Conservation (phyloP, 1,140 invertebrate genomes). For the Agraylea sexmaculata region DNA sequence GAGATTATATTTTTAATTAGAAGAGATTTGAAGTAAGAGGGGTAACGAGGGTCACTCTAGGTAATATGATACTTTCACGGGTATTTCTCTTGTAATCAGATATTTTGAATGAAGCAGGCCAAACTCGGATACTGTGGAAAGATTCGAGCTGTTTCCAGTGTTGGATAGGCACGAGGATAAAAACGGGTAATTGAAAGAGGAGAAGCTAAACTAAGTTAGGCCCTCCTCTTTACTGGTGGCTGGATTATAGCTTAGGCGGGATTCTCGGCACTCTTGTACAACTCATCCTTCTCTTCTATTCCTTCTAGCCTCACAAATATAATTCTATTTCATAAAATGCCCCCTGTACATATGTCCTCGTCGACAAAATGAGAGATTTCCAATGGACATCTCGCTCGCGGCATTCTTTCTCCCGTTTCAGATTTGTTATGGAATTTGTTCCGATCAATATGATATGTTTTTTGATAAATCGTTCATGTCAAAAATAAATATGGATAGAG, state of each 20-base stretch:
- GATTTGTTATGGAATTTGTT: too few relatives aligned
- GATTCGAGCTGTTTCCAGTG: conserved; percentile 16
- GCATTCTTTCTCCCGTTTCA: too few relatives aligned
- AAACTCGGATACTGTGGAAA: conserved; percentile 14
- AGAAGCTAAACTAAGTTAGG: conserved; percentile 22
- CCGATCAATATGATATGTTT: too few relatives aligned
- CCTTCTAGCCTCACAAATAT: conserved; percentile 10
- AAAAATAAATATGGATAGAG: too few relatives aligned
- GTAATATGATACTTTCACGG: background rate
- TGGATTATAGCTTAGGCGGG: conserved; percentile 21
- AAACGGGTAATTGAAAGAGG: conserved; percentile 23
- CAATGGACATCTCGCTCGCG: conserved; percentile 1
- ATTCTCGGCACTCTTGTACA: conserved; percentile 20
- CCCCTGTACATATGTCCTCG: conserved; percentile 10
- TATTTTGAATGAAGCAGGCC: conserved; percentile 16
- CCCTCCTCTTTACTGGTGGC: conserved; percentile 13
- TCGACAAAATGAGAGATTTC: conserved; percentile 6
- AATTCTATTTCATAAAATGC: conserved; percentile 22
- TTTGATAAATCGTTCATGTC: too few relatives aligned
- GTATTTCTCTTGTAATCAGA: conserved; percentile 20
- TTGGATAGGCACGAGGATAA: conserved; percentile 21
- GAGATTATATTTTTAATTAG: background rate
- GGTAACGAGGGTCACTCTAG: background rate
- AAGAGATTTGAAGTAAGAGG: background rate
- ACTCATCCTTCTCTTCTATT: background rate